Conservation (phyloP, 2,888 invertebrate species). For the Chydorus sphaericus region DNA sequence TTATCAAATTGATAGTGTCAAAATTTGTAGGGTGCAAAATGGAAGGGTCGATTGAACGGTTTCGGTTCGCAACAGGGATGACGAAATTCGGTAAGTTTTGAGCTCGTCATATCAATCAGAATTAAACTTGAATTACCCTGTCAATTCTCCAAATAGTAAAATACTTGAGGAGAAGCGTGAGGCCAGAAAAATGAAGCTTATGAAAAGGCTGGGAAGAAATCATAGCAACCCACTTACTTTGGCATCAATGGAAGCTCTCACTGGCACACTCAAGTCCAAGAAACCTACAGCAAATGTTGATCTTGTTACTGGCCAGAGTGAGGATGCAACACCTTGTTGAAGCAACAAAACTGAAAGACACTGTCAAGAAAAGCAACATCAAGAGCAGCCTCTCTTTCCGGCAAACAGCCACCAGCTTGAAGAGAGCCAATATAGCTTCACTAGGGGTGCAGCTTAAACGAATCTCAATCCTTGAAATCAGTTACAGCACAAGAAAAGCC, state of each 20-base stretch:
- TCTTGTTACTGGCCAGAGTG: too few species aligned
- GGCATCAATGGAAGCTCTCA: not conserved
- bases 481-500: too few species aligned
- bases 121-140: not conserved
- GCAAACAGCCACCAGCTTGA: not conserved
- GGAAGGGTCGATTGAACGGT: not conserved
- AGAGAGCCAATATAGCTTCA: not conserved
- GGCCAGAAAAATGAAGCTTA: not conserved
- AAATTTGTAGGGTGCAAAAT: too few species aligned
- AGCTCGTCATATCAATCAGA: not conserved
- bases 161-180: not conserved
- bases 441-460: not conserved
- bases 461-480: too few species aligned
- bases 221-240: not conserved
- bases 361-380: not conserved
- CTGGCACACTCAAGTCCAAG: not conserved
- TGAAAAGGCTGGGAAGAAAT: not conserved
- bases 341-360: not conserved
- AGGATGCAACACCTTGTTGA: too few species aligned
- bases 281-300: not conserved
- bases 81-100: not conserved
- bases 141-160: not conserved
- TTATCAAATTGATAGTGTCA: too few species aligned
- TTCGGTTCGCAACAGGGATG: not conserved
- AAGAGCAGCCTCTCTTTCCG: not conserved